These are phyloP conservation scores for Drosophila mauritiana DNA, from an alignment of 1,140 invertebrate genomes.

Conservation along the genomic window DNA sequence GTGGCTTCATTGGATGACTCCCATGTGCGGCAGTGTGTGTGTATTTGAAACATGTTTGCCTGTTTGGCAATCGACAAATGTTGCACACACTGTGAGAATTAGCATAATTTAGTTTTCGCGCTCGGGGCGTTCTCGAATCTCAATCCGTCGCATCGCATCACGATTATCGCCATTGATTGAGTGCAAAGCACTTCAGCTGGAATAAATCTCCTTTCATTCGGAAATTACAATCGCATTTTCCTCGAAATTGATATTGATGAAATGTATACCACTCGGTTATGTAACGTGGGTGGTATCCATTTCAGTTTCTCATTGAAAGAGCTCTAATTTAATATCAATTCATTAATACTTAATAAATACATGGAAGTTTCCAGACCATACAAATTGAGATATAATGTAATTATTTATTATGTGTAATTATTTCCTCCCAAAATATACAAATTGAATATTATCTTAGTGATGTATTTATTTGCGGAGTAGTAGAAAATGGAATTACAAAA, in stretches of 20 bases:
- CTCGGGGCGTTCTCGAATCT: constrained; percentile 16
- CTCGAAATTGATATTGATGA: constrained; percentile 1
- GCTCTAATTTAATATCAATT: neutral
- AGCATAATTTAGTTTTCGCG: constrained; percentile 61
- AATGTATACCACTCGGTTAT: constrained; percentile 5
- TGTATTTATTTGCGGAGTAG: constrained; percentile 41
- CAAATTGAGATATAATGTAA: no score
- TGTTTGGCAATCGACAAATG: constrained; percentile 78
- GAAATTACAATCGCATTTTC: neutral
- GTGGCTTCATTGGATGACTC: constrained; percentile 23
- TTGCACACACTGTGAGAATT: constrained; percentile 69
- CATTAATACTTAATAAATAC: neutral
- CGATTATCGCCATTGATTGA: constrained; percentile 41
- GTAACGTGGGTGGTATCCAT: neutral
- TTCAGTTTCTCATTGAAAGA: neutral
- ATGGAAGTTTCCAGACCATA: no score
- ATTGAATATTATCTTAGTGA: neutral
- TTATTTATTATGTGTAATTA: no score
- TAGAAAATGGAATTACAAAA: constrained; percentile 65
- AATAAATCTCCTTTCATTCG: constrained; percentile 18
- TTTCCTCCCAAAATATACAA: neutral
- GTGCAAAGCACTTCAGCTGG: constrained; percentile 27
- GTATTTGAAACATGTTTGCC: constrained; percentile 55
- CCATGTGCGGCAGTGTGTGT: neutral
- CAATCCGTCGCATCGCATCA: constrained; percentile 33